Percentiles rank a stretch among this genome's conserved stretches.
phyloP scores from a whole-genome alignment of 2,888 invertebrate genomes.

The Diaperis boleti region DNA sequence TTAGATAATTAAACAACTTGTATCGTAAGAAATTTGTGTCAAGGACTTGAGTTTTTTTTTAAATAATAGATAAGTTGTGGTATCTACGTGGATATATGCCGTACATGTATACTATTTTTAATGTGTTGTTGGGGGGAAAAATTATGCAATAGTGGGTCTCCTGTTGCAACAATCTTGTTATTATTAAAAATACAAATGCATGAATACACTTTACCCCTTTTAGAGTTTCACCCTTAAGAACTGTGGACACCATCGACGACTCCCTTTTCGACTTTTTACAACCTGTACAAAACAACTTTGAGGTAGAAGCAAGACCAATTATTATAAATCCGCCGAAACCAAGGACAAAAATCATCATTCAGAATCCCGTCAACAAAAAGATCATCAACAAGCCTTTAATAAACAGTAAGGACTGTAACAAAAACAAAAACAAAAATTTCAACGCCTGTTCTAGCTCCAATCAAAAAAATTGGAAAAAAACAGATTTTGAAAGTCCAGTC shows the following conservation, averaged over 20 bases:
- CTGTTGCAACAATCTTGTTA: too few relatives aligned
- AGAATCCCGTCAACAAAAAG: conserved; percentile 61
- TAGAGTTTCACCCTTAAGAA: conserved; percentile 50
- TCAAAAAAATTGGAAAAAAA: conserved; percentile 54
- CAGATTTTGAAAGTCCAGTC: conserved; percentile 64
- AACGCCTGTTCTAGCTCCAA: conserved; percentile 53
- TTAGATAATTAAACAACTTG: too few relatives aligned
- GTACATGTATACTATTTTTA: too few relatives aligned
- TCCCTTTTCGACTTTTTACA: conserved; percentile 54
- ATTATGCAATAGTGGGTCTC: too few relatives aligned
- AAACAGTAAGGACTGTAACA: conserved; percentile 46
- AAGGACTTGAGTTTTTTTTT: too few relatives aligned
- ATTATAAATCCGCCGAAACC: conserved; percentile 48
- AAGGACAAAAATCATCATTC: conserved; percentile 59
- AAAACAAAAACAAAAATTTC: too few relatives aligned
- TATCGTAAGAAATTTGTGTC: too few relatives aligned
- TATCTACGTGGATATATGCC: too few relatives aligned
- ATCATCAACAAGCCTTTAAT: conserved; percentile 60
- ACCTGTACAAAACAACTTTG: conserved; percentile 43
- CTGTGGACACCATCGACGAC: conserved; percentile 53
- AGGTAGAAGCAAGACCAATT: conserved; percentile 42
- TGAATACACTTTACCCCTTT: too few relatives aligned
- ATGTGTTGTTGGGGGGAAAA: too few relatives aligned
- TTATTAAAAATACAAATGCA: neutral
- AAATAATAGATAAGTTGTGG: too few relatives aligned